Conservation (phyloP, 2,113 vertebrate species). For the Willisornis vidua region DNA sequence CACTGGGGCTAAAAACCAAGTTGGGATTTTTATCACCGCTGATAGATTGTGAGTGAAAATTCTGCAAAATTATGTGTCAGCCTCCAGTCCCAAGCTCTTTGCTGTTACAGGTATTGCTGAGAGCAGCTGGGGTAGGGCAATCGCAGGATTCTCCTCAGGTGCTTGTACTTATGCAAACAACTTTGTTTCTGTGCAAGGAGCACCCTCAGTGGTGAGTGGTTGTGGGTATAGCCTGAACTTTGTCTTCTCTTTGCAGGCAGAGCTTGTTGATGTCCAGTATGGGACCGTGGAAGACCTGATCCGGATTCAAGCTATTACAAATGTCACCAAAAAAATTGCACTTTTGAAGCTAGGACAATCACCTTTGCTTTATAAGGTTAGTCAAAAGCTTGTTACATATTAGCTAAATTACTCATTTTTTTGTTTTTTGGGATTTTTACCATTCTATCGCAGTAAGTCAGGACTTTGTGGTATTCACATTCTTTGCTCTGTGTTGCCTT, state of each 20-base stretch:
- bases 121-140: not conserved
- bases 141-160: not conserved
- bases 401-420: not conserved
- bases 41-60: not conserved
- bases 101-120: not conserved
- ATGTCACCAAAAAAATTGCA: constrained; percentile 86
- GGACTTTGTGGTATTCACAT: not conserved
- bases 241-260: constrained; percentile 76
- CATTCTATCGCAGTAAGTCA: rapidly evolving
- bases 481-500: not conserved
- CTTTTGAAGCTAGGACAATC: constrained; percentile 89
- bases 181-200: not conserved
- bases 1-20: not conserved
- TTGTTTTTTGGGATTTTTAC: too few species aligned
- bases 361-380: constrained; percentile 91
- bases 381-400: not conserved
- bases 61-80: not conserved
- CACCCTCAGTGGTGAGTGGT: not conserved
- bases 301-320: constrained; percentile 71
- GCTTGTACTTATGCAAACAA: rapidly evolving
- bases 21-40: not conserved
- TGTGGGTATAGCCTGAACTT: not conserved
- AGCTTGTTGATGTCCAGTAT: constrained; percentile 89
- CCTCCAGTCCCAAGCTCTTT: not conserved
- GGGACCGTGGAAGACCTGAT: constrained; percentile 82